Conservation (phyloP, 2,113 vertebrate species). For the Tragelaphus scriptus region DNA sequence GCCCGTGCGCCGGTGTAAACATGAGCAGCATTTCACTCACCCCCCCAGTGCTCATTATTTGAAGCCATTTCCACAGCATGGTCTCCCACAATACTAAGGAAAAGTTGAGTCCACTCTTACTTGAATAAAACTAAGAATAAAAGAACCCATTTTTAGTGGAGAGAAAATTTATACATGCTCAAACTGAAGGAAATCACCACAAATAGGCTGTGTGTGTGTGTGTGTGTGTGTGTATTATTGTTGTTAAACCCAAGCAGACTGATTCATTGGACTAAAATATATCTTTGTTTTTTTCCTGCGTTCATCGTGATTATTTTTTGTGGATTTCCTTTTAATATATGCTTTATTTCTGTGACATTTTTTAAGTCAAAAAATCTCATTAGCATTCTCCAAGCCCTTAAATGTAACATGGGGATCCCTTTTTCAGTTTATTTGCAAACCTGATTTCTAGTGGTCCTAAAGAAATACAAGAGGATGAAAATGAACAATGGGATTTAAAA, state of each 20-base stretch:
- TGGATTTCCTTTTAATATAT: slow-evolving; percentile 60
- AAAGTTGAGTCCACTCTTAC: slow-evolving; percentile 79
- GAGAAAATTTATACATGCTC: slow-evolving; percentile 74
- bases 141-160: slow-evolving; percentile 77
- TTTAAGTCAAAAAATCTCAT: slow-evolving; percentile 65
- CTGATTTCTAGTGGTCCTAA: slow-evolving; percentile 16
- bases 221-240: neutral
- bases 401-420: neutral
- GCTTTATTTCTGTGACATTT: slow-evolving; percentile 52
- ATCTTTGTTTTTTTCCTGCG: slow-evolving; percentile 52
- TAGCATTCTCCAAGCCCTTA: slow-evolving; percentile 45
- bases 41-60: slow-evolving; percentile 79
- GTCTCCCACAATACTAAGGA: slow-evolving; percentile 77
- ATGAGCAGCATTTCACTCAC: slow-evolving; percentile 80
- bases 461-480: slow-evolving; percentile 25
- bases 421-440: slow-evolving; percentile 54
- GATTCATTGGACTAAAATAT: slow-evolving; percentile 73
- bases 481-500: slow-evolving; percentile 1
- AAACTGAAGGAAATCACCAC: slow-evolving; percentile 77
- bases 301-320: slow-evolving; percentile 11
- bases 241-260: slow-evolving; percentile 72
- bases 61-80: slow-evolving; percentile 83
- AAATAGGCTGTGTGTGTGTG: slow-evolving; percentile 55
- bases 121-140: slow-evolving; percentile 82
- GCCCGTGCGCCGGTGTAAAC: slow-evolving; percentile 76